Evolutionary conservation across 2,797 vertebrate genomes (phyloP), one percentile per base, ranked within the genome.

Genomic region (Octomys mimax): DNA sequence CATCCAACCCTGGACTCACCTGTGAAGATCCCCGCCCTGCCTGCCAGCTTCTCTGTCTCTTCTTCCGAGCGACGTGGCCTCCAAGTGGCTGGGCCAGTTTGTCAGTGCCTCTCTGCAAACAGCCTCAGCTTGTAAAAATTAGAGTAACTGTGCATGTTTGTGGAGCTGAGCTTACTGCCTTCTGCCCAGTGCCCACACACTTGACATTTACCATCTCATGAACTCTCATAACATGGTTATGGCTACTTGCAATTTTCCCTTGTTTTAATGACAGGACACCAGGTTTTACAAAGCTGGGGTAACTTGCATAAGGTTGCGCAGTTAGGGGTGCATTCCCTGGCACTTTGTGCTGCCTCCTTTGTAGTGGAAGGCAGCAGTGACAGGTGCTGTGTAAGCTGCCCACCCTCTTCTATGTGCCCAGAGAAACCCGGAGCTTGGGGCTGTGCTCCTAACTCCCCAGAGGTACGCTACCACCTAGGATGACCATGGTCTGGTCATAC

Each of bases 101-200:
- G 2, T 88, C 92, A 16, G 59, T 79, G 75, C 71, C 89, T 94
- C 81, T 83, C n/a, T 26, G 77, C 96, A 94, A 92, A 96, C 84
- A 79, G 57, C 75, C 61, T 95, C 9, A 22, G 79, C 94, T 93
- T 57, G 3, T 91, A 91, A 94, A 96, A 96, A 92, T 96, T 79
- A 96, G 68, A 77, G 31, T 80, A 96, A 97, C 89, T 87, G 89
- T 89, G 85, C 28, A 77, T 52, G 3, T 87, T 95, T 75, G 78
- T 14, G 49, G 85, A 81, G 87, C 39, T 14, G 79, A 52, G 91
- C 83, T 96, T 62, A 87, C 91, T 66, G 28, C 54, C 6, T 46
- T 49, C 14, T 14, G 71, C 71, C 39, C 13, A 10, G 77, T 0
- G 73, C 96, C 96, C 87, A 81, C 57, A 39, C 70, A 3, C 57